phyloP scores from a whole-genome alignment of 2,888 invertebrate species.

The Lepidocyrtinus sp. region DNA sequence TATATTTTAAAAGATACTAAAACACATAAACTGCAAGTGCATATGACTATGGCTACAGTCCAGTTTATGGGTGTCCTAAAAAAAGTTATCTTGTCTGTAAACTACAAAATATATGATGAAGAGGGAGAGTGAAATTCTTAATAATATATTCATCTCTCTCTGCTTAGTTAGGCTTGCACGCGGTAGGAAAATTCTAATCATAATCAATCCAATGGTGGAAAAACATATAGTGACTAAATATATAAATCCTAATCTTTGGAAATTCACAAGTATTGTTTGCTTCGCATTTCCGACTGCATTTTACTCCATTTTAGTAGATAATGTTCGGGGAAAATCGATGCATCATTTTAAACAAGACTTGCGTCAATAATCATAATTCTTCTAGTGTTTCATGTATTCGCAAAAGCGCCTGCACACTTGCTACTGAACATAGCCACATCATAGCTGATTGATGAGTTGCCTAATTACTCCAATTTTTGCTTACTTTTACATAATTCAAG shows the following conservation, averaged over 20 bases:
- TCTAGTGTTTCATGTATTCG: background rate
- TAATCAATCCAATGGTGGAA: background rate
- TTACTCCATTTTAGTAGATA: background rate
- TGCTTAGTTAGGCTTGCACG: background rate
- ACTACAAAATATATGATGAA: background rate
- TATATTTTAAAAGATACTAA: background rate
- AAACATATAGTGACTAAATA: background rate
- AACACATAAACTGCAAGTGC: background rate
- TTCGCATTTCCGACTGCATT: background rate
- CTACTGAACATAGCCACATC: background rate
- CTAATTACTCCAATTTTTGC: conserved; percentile 18
- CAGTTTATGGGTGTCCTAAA: background rate
- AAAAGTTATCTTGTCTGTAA: background rate
- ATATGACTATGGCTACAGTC: background rate
- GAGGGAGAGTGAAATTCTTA: background rate
- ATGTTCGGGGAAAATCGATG: background rate
- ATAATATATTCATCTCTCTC: background rate
- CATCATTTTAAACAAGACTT: background rate
- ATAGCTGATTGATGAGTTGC: background rate
- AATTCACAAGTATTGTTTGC: background rate
- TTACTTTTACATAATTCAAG: conserved; percentile 12
- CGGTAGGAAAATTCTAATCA: background rate
- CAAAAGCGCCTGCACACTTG: background rate
- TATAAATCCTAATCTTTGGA: no score
- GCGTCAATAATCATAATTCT: background rate